A percentile compares a stretch with the other conserved stretches of the same genome.
Conservation (phyloP, 2,113 vertebrate genomes). For the Microtus montanus region DNA sequence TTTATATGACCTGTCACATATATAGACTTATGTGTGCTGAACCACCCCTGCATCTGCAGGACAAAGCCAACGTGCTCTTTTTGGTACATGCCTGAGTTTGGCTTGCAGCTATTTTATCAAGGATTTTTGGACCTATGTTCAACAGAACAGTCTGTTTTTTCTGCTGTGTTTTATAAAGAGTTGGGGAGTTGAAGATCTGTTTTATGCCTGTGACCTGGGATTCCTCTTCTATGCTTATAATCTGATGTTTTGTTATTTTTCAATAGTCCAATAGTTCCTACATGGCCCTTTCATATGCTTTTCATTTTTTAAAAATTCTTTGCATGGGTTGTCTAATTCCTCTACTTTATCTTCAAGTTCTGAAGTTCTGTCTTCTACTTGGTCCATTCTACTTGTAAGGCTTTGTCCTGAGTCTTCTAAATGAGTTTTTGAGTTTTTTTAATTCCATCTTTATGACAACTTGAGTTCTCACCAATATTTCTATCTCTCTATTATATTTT, state of each 20-base stretch:
- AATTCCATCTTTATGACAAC: background rate
- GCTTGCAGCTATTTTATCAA: background rate
- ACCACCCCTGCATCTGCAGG: background rate
- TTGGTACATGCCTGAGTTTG: background rate
- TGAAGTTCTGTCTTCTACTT: background rate
- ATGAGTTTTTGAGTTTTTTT: background rate
- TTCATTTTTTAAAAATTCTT: background rate
- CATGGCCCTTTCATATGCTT: background rate
- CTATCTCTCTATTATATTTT: background rate
- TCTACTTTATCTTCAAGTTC: background rate
- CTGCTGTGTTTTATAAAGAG: background rate
- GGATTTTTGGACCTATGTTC: background rate
- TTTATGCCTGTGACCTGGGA: background rate
- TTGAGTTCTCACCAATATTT: background rate
- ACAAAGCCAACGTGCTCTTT: background rate
- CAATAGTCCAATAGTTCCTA: background rate
- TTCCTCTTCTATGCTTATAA: background rate
- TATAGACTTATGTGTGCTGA: background rate
- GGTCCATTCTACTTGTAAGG: background rate
- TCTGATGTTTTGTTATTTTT: background rate
- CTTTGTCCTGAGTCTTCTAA: background rate
- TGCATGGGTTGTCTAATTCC: background rate
- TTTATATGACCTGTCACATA: background rate
- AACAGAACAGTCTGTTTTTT: background rate
- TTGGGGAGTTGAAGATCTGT: background rate